Evolutionary conservation across 2,888 invertebrate genomes (phyloP).

Genomic region (Trachelus stipa): DNA sequence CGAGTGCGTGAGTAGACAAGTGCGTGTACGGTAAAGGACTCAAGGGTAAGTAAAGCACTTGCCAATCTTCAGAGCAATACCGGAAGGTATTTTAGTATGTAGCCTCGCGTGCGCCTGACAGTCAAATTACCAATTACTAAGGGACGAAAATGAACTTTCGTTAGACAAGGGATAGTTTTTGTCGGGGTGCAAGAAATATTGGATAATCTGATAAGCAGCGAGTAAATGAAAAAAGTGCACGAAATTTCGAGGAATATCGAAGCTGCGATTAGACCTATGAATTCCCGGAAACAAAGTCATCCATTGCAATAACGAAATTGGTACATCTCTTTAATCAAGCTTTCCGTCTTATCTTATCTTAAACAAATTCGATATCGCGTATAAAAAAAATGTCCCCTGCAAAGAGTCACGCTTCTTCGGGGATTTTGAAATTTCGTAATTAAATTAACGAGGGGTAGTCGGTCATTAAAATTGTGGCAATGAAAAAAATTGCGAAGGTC

Average conservation of each 20-base stretch:
- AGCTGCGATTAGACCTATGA: neutral
- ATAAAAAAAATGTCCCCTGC: neutral
- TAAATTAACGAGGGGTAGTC: neutral
- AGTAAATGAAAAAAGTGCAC: neutral
- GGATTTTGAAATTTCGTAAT: neutral
- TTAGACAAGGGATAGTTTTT: neutral
- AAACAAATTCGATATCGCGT: neutral
- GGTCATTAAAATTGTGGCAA: neutral
- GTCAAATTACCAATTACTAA: neutral
- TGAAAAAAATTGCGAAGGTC: neutral
- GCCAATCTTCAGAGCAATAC: neutral
- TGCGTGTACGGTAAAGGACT: neutral
- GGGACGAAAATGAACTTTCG: neutral
- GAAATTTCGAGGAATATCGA: neutral
- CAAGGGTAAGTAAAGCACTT: neutral
- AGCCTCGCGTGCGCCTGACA: neutral
- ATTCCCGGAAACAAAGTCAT: neutral
- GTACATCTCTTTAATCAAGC: conserved; percentile 49
- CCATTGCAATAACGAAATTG: conserved; percentile 28
- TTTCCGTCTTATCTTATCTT: conserved; percentile 25
- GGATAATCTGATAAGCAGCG: neutral
- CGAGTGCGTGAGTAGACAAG: neutral
- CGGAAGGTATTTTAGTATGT: neutral
- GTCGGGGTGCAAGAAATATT: neutral
- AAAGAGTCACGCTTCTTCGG: neutral